Conservation (phyloP, 2,113 vertebrate species). For the Hiodon tergisus region DNA sequence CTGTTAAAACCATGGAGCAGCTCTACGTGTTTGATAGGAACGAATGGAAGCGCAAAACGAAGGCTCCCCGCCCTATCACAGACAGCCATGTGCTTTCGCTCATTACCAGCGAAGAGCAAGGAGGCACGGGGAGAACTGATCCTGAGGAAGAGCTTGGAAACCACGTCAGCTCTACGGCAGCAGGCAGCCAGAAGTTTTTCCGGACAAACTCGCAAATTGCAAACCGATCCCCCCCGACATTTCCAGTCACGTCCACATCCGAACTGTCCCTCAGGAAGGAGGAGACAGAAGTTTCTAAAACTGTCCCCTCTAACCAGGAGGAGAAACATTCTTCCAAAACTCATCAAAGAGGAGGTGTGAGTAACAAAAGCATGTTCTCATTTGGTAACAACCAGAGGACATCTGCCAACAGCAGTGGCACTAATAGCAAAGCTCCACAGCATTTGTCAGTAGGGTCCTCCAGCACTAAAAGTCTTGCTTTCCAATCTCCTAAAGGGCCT, state of each 20-base stretch:
- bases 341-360: slow-evolving; percentile 45
- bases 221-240: slow-evolving; percentile 54
- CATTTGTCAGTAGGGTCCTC: slow-evolving; percentile 29
- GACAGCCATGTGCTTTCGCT: slow-evolving; percentile 84
- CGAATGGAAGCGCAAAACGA: slow-evolving; percentile 88
- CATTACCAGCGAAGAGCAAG: slow-evolving; percentile 70
- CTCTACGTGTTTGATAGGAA: slow-evolving; percentile 85
- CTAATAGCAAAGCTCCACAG: slow-evolving; percentile 33
- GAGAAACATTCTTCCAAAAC: slow-evolving; percentile 34
- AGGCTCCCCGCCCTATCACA: slow-evolving; percentile 65
- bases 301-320: slow-evolving; percentile 34
- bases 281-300: slow-evolving; percentile 30
- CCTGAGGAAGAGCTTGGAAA: slow-evolving; percentile 37
- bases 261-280: slow-evolving; percentile 25
- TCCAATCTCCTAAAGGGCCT: slow-evolving; percentile 35
- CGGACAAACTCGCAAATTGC: slow-evolving; percentile 44
- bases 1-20: slow-evolving; percentile 92
- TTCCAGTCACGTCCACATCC: slow-evolving; percentile 29
- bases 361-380: slow-evolving; percentile 51
- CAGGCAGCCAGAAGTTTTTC: slow-evolving; percentile 44
- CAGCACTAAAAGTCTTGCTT: slow-evolving; percentile 35
- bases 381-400: slow-evolving; percentile 49
- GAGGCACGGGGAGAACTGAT: slow-evolving; percentile 22
- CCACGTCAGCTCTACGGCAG: background rate
- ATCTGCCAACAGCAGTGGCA: slow-evolving; percentile 29